Evolutionary conservation across 2,797 vertebrate genomes (phyloP).

Genomic region (Linurgus olivaceus): DNA sequence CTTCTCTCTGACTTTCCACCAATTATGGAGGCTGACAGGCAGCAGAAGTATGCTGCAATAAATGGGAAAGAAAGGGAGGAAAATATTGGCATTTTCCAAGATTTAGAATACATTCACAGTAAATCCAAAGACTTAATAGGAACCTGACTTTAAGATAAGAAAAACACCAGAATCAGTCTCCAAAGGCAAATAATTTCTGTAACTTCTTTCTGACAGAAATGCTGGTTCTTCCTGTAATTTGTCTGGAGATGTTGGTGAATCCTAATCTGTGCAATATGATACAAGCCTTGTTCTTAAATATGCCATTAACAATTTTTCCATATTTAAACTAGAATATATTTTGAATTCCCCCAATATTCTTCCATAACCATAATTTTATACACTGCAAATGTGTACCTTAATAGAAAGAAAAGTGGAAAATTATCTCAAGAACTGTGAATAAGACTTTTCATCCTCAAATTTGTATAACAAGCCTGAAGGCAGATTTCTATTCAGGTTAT

Average conservation of each 20-base stretch:
- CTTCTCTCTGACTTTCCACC: constrained; percentile 29
- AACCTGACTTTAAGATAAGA: constrained; percentile 22
- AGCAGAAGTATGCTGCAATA: constrained; percentile 10
- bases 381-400: background rate
- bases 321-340: background rate
- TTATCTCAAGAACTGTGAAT: background rate
- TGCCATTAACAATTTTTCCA: background rate
- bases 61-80: background rate
- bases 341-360: background rate
- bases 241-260: background rate
- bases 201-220: background rate
- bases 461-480: background rate
- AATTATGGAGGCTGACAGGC: background rate
- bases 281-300: background rate
- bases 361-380: background rate
- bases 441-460: background rate
- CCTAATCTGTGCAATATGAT: background rate
- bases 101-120: constrained; percentile 9
- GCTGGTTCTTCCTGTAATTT: background rate
- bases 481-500: background rate
- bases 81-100: constrained; percentile 47
- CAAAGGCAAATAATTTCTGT: constrained; percentile 17
- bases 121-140: constrained; percentile 52
- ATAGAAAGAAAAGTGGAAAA: constrained; percentile 14
- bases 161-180: constrained; percentile 28